phyloP scores from a whole-genome alignment of 2,113 vertebrate genomes.

The Proteles cristata region DNA sequence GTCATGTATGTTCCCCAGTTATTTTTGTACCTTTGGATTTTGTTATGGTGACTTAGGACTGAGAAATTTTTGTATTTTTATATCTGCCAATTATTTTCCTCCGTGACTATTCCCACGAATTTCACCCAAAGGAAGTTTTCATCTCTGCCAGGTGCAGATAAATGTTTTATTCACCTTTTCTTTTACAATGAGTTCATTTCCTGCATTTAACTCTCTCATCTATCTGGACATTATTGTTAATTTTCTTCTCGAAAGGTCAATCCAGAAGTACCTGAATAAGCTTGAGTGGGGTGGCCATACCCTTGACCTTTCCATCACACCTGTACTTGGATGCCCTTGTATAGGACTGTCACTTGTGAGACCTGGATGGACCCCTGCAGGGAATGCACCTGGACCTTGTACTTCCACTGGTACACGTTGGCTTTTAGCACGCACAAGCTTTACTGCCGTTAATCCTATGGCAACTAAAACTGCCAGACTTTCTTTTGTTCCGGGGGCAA shows the following conservation, averaged over 20 bases:
- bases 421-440: not conserved
- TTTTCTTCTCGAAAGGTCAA: not conserved
- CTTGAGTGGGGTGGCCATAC: not conserved
- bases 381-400: not conserved
- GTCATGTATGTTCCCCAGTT: not conserved
- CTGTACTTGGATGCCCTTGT: not conserved
- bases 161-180: not conserved
- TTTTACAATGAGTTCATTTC: not conserved
- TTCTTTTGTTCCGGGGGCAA: not conserved
- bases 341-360: too few species aligned
- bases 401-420: rapidly evolving
- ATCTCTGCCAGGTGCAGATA: not conserved
- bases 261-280: not conserved
- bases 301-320: not conserved
- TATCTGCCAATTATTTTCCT: not conserved
- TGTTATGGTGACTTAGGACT: not conserved
- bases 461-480: not conserved
- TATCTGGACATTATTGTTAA: not conserved
- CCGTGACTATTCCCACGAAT: not conserved
- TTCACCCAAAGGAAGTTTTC: not conserved
- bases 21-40: not conserved
- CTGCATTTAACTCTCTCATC: not conserved
- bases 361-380: rapidly evolving
- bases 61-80: not conserved
- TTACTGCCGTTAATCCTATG: not conserved